phyloP scores from a whole-genome alignment of 2,797 vertebrate species.

The Lutjanus argentimaculatus region DNA sequence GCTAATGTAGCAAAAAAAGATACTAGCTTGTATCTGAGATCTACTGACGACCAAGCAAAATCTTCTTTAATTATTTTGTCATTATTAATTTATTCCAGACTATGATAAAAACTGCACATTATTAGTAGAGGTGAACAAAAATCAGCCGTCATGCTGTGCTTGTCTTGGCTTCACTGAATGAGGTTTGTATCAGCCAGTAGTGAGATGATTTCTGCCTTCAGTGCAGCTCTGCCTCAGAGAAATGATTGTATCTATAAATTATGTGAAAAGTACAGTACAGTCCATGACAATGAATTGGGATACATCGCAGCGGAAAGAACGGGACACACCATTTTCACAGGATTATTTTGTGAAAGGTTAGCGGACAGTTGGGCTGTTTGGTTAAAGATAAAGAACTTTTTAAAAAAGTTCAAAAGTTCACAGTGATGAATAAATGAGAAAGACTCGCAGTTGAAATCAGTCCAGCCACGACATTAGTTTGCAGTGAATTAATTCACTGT shows the following conservation, averaged over 20 bases:
- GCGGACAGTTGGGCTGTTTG: not conserved
- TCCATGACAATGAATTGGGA: not conserved
- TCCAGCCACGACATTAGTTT: not conserved
- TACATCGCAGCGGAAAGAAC: not conserved
- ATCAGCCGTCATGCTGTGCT: not conserved
- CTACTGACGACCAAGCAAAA: not conserved
- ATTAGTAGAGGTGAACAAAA: not conserved
- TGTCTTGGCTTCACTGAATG: slow-evolving; percentile 7
- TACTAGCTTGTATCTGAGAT: not conserved
- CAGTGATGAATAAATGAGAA: not conserved
- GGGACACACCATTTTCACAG: not conserved
- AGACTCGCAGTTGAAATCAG: slow-evolving; percentile 3
- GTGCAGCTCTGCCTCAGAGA: slow-evolving; percentile 37
- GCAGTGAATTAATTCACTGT: slow-evolving; percentile 7
- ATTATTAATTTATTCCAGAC: not conserved
- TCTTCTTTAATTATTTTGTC: not conserved
- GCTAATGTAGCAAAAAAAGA: not conserved
- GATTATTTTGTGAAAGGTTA: slow-evolving; percentile 12
- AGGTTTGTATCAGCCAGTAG: slow-evolving; percentile 2
- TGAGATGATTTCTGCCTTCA: slow-evolving; percentile 29
- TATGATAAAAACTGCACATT: not conserved
- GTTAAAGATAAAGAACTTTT: not conserved
- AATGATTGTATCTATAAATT: slow-evolving; percentile 32
- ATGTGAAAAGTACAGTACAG: slow-evolving; percentile 10
- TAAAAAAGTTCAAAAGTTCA: not conserved